phyloP scores from a whole-genome alignment of 1,140 invertebrate species.

The Popillia japonica region DNA sequence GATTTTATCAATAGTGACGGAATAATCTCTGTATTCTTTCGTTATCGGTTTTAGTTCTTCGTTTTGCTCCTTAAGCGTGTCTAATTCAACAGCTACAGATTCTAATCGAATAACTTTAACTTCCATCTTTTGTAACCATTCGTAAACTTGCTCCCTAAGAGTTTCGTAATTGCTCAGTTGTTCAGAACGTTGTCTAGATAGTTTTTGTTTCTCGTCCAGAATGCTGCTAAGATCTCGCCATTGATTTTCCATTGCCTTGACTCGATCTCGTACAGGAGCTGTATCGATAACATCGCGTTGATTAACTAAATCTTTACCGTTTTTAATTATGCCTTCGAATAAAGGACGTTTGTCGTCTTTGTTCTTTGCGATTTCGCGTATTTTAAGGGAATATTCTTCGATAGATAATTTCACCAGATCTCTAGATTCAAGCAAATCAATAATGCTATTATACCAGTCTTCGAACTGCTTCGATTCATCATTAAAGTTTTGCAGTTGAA shows the following conservation, averaged over 20 bases:
- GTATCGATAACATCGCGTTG: constrained; percentile 92
- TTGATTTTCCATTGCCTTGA: constrained; percentile 85
- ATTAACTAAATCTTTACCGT: constrained; percentile 83
- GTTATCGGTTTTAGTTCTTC: constrained; percentile 89
- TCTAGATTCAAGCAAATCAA: constrained; percentile 78
- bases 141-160: constrained; percentile 81
- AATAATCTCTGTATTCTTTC: constrained; percentile 90
- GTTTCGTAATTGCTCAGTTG: constrained; percentile 86
- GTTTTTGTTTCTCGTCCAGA: constrained; percentile 83
- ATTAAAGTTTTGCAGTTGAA: constrained; percentile 76
- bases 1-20: constrained; percentile 86
- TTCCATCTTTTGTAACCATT: constrained; percentile 87
- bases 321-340: constrained; percentile 80
- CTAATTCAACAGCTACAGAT: constrained; percentile 87
- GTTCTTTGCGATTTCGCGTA: constrained; percentile 63
- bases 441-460: constrained; percentile 74
- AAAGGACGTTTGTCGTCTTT: constrained; percentile 59
- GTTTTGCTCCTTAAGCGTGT: constrained; percentile 81
- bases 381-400: constrained; percentile 73
- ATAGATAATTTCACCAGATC: constrained; percentile 73
- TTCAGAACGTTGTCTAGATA: constrained; percentile 83
- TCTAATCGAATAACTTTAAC: constrained; percentile 74
- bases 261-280: constrained; percentile 82
- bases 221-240: constrained; percentile 85
- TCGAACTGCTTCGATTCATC: constrained; percentile 74